Evolutionary conservation across 1,140 invertebrate genomes (phyloP).

Genomic region (Diprion similis): DNA sequence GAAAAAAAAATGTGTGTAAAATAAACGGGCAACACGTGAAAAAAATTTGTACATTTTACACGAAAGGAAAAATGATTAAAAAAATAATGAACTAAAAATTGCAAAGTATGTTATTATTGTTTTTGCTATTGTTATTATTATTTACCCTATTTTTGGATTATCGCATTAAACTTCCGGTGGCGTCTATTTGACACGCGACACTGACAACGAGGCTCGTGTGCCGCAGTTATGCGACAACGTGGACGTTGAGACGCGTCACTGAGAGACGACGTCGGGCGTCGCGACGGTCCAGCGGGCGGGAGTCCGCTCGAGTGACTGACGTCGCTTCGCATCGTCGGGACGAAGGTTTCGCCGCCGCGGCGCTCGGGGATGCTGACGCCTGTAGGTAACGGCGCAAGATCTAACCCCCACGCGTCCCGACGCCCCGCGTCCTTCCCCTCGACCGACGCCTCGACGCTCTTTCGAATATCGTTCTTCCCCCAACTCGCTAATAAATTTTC

Average conservation of each 20-base stretch:
- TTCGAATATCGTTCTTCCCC: conserved; percentile 10
- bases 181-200: no score
- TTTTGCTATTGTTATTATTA: no score
- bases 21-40: no score
- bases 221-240: no score
- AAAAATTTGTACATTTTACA: no score
- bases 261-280: background rate
- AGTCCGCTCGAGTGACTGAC: conserved; percentile 58
- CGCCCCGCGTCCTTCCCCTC: conserved; percentile 26
- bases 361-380: conserved; percentile 57
- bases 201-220: background rate
- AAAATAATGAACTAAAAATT: no score
- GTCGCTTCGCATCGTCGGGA: conserved; percentile 40
- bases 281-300: conserved; percentile 47
- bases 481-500: conserved; percentile 12
- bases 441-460: conserved; percentile 26
- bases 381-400: conserved; percentile 58
- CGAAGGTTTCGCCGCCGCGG: conserved; percentile 22
- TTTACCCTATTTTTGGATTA: no score
- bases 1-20: no score
- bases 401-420: conserved; percentile 44
- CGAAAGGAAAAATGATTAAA: no score
- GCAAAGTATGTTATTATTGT: no score
- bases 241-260: background rate
- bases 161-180: no score